A percentile compares a stretch with the other conserved stretches of the same genome.
Evolutionary conservation across 2,888 invertebrate species (phyloP).

Genomic region (Beris chalybata): DNA sequence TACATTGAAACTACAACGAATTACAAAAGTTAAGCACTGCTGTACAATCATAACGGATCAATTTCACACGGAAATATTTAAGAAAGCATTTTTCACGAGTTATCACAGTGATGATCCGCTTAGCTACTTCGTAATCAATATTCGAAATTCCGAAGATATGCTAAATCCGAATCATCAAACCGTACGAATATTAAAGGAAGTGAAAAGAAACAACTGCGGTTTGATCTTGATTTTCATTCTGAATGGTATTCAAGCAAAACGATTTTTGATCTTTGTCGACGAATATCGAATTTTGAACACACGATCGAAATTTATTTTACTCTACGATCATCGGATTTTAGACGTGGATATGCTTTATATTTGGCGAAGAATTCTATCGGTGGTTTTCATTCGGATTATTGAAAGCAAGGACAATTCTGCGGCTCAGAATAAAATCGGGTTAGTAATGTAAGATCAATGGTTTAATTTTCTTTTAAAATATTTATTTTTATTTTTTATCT

Average conservation of each 20-base stretch:
- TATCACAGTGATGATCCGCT: constrained; percentile 33
- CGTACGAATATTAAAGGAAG: constrained; percentile 60
- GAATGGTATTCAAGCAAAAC: constrained; percentile 69
- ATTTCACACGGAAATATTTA: constrained; percentile 45
- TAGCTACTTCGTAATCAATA: constrained; percentile 58
- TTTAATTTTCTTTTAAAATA: background rate
- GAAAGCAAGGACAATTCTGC: constrained; percentile 39
- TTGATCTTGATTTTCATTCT: constrained; percentile 71
- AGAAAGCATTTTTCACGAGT: constrained; percentile 43
- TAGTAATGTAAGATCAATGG: background rate
- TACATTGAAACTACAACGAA: constrained; percentile 42
- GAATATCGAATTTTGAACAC: constrained; percentile 71
- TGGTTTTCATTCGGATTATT: constrained; percentile 69
- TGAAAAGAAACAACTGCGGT: constrained; percentile 68
- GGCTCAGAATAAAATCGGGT: background rate
- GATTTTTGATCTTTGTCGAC: constrained; percentile 72
- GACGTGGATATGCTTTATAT: constrained; percentile 67
- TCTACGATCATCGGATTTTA: constrained; percentile 71
- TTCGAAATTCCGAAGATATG: constrained; percentile 67
- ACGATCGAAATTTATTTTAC: constrained; percentile 69
- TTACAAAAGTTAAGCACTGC: constrained; percentile 47
- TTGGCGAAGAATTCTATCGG: constrained; percentile 77
- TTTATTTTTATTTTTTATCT: constrained; percentile 38
- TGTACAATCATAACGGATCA: constrained; percentile 51
- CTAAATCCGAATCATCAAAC: constrained; percentile 64